Percentiles rank a stretch among this genome's conserved stretches.
phyloP scores from a whole-genome alignment of 2,797 vertebrate species.

The Acipenser transmontanus region DNA sequence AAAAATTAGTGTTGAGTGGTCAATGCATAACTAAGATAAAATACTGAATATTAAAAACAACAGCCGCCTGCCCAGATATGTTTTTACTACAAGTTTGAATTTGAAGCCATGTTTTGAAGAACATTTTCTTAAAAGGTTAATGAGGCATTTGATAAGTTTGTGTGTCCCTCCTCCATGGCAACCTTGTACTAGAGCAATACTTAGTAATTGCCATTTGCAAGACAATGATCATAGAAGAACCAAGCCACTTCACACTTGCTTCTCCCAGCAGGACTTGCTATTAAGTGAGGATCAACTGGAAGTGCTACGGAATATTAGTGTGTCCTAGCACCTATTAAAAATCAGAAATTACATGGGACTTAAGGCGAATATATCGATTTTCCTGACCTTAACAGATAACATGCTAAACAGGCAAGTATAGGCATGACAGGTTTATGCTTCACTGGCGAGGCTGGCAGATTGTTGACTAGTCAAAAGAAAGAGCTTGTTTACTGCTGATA shows the following conservation, averaged over 20 bases:
- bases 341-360: slow-evolving; percentile 49
- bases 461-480: slow-evolving; percentile 55
- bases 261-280: slow-evolving; percentile 21
- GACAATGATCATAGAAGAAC: slow-evolving; percentile 31
- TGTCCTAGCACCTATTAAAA: slow-evolving; percentile 56
- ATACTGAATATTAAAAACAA: too few relatives aligned
- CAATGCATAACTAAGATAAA: too few relatives aligned
- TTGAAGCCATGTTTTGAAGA: too few relatives aligned
- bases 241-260: slow-evolving; percentile 21
- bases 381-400: slow-evolving; percentile 62
- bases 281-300: slow-evolving; percentile 7
- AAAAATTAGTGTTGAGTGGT: too few relatives aligned
- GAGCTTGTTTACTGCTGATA: slow-evolving; percentile 76
- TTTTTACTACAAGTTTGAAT: too few relatives aligned
- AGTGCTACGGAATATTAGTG: slow-evolving; percentile 4
- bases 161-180: slow-evolving; percentile 20
- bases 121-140: too few relatives aligned
- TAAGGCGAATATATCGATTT: slow-evolving; percentile 67
- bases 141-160: too few relatives aligned
- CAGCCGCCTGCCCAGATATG: too few relatives aligned
- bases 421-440: slow-evolving; percentile 59
- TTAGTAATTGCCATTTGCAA: slow-evolving; percentile 44
- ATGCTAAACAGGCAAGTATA: slow-evolving; percentile 47
- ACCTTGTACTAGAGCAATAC: slow-evolving; percentile 46
- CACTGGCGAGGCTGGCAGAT: slow-evolving; percentile 58